Evolutionary conservation across 64 coral and sea anemone species (phyloP), one percentile per base, ranked within the genome.

Genomic region (Astreopora myriophthalma): DNA sequence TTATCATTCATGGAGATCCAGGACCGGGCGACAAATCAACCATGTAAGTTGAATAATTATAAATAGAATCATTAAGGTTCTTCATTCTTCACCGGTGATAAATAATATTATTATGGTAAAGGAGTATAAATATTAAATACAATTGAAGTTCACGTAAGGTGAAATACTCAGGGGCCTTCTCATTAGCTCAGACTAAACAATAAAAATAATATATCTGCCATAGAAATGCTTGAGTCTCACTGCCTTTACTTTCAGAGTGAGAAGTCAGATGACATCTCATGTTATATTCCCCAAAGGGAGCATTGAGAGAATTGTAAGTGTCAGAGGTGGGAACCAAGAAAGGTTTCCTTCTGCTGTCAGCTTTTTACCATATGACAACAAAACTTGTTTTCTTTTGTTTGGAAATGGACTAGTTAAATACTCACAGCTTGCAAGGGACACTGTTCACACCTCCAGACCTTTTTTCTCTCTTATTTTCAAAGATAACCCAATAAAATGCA

Each of bases 61-160:
- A 70, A 70, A 70, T 38, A 73, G 70, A 37, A 70, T 70, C 67
- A 32, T 26, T 73, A 35, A 73, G 6, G 33, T 38, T 73, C 13
- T 25, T 71, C 28, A 71, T 34, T 71, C 33, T 73, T 73, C 2
- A 25, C 37, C 64, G 52, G 51, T 19, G 7, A 37, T 8, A 63
- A 82, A 31, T 36, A n/a, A n/a, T n/a, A n/a, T n/a, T n/a, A n/a
- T n/a, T n/a, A 82, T 62, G 28, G 26, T 70, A 14, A 16, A 55
- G 66, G 13, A 19, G 14, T 9, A 37, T 82, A 82, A 82, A 82
- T 82, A 82, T 64, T 82, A 63, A 82, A 63, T 82, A 63, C 6
- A 61, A 13, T 61, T 2, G 12, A 14, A 25, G 25, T 14, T 33
- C 31, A 70, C 1, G 28, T 9, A 70, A 2, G 10, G 8, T 34